These are phyloP conservation scores for Neotoxoptera formosana DNA, from an alignment of 1,140 invertebrate species.

Conservation along the genomic window DNA sequence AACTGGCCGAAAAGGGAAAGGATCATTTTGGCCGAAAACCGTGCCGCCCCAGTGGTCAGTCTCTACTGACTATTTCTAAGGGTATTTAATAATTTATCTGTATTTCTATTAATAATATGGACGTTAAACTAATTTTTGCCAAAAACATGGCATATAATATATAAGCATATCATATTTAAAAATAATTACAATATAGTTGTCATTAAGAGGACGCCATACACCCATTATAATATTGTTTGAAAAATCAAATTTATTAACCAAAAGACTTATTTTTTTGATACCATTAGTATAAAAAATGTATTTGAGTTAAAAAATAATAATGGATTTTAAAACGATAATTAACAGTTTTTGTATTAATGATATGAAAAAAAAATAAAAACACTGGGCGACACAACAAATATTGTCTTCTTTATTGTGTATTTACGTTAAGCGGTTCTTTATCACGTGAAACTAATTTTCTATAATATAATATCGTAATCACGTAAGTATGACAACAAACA, in stretches of 20 bases:
- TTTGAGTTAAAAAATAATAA: neutral
- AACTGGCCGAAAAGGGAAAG: too few species aligned
- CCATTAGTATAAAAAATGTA: neutral
- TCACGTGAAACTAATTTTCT: neutral
- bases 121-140: neutral
- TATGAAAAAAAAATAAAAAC: neutral
- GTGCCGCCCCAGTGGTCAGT: neutral
- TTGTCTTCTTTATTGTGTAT: neutral
- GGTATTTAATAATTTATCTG: neutral
- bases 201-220: too few species aligned
- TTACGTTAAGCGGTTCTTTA: too few species aligned
- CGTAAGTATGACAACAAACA: neutral
- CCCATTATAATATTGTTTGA: too few species aligned
- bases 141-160: neutral
- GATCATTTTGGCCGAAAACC: too few species aligned
- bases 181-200: too few species aligned
- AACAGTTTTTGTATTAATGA: neutral
- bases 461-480: neutral
- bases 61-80: neutral
- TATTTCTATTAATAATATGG: neutral
- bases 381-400: neutral
- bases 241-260: neutral
- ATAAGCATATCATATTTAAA: too few species aligned
- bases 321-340: neutral
- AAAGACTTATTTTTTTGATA: neutral